Evolutionary conservation across 2,113 vertebrate species (phyloP).

Genomic region (Ceyx melanurus): DNA sequence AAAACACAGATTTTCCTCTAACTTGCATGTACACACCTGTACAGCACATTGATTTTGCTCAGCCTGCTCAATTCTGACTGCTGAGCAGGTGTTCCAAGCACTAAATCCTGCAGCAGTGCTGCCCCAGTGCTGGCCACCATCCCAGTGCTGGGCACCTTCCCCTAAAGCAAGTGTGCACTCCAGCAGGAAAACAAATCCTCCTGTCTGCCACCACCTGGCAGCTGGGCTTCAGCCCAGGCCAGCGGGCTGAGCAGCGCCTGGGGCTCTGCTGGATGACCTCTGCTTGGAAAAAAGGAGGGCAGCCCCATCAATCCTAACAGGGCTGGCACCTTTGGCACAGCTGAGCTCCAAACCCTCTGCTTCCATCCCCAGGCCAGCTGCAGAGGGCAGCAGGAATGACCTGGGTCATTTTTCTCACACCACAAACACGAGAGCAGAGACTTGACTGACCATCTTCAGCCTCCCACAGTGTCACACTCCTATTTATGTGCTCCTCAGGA

Average conservation of each 20-base stretch:
- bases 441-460: neutral
- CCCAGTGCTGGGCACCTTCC: neutral
- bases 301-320: neutral
- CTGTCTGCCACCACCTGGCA: slow-evolving; percentile 7
- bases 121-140: neutral
- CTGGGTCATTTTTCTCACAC: neutral
- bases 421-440: fast-evolving
- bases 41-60: neutral
- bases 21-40: neutral
- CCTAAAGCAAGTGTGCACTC: neutral
- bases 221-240: slow-evolving; percentile 1
- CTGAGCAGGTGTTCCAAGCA: neutral
- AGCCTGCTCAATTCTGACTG: neutral
- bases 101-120: neutral
- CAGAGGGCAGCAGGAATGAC: neutral
- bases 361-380: neutral
- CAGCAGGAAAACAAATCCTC: neutral
- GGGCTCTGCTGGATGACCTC: neutral
- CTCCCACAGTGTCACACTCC: neutral
- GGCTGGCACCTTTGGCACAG: neutral
- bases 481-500: neutral
- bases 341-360: neutral
- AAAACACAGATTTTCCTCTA: neutral
- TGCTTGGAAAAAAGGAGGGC: neutral
- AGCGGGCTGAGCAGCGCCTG: neutral